Base-by-base conservation (phyloP, 2,113 vertebrate species). In the Thomomys bottae region DNA sequence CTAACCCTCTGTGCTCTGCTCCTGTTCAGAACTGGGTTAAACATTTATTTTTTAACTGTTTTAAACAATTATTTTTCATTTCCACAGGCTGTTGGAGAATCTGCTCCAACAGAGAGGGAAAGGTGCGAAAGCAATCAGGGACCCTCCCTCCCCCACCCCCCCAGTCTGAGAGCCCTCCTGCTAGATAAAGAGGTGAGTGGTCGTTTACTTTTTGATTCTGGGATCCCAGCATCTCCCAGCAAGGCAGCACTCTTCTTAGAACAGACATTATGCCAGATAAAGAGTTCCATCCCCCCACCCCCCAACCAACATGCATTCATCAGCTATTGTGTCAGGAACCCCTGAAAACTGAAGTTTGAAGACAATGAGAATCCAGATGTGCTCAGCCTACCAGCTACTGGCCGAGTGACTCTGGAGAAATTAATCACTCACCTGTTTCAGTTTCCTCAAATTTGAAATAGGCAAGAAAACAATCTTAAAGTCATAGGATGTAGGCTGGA, bases 11-110 rank as follows among this genome's bases (percentile, higher is more conserved):
- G 72, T 42, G 79, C 89, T 87, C 66, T 3, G 54, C 83, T 80
- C 81, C 85, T 81, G 24, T 73, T 78, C 87, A 84, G 40, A 77
- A 89, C 68, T 83, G 71, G 63, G 30, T 88, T 18, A 32, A 89
- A 89, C 79, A 86, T 67, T 49, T 32, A 20, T 36, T 76, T 87
- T 75, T 70, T 24, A 70, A 78, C 87, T 84, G 73, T 54, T 84
- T 79, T 42, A 18, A 66, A 36, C 59, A 94, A 84, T 94, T 91
- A 34, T 93, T 90, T 87, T 85, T 54, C 63, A 87, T 61, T 30
- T 49, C n/a, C 20, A 38, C 81, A 83, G 93, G 77, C 84, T 91
- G 91, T 42, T 89, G 72, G 4, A 40, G 72, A 92, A 87, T 88
- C 88, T 94, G 90, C 81, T 93, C 61, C 23, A 32, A 38, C 66